Evolutionary conservation across 2,113 vertebrate species (phyloP).

Genomic region (Strix uralensis): DNA sequence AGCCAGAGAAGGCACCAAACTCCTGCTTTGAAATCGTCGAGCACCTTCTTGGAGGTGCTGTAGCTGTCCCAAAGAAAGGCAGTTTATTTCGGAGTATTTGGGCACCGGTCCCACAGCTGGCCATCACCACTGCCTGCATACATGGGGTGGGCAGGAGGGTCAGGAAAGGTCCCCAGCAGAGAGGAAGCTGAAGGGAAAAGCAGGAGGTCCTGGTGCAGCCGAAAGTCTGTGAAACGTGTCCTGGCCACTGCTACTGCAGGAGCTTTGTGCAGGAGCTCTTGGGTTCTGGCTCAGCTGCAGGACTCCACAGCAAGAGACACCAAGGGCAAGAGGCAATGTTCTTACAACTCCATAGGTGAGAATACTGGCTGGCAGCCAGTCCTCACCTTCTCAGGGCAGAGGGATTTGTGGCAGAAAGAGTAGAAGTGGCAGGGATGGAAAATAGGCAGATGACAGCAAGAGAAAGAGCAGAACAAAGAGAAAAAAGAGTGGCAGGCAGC

Average conservation of each 20-base stretch:
- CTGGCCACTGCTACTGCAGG: not conserved
- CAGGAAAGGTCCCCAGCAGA: not conserved
- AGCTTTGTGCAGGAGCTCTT: not conserved
- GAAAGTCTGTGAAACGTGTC: not conserved
- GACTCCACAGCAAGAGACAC: not conserved
- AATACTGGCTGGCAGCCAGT: not conserved
- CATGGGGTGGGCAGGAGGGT: not conserved
- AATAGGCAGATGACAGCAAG: not conserved
- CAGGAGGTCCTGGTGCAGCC: not conserved
- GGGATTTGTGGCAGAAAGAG: not conserved
- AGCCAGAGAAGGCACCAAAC: not conserved
- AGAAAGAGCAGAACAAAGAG: not conserved
- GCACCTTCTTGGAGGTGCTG: not conserved
- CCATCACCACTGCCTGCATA: not conserved
- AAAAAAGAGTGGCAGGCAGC: not conserved
- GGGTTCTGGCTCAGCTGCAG: not conserved
- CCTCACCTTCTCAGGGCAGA: not conserved
- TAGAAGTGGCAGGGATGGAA: not conserved
- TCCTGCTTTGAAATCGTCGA: fast-evolving
- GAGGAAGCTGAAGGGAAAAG: not conserved
- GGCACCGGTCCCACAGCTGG: not conserved
- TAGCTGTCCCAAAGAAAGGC: not conserved
- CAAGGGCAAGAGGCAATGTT: not conserved
- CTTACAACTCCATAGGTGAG: not conserved
- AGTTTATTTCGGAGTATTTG: not conserved